These are phyloP conservation scores for Axea sp. DNA, from an alignment of 2,888 invertebrate genomes.

Conservation along the genomic window DNA sequence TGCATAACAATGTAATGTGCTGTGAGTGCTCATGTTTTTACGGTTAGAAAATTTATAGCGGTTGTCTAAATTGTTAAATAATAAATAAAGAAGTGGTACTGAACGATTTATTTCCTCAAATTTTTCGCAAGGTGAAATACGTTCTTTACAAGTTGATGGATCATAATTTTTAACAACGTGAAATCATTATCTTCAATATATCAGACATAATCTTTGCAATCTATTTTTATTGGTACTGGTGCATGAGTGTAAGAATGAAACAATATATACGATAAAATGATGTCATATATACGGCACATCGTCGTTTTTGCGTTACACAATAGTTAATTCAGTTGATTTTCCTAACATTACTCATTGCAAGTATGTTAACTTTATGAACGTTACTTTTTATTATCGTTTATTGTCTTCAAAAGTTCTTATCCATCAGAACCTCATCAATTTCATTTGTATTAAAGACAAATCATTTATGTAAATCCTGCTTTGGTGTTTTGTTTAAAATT, in stretches of 20 bases:
- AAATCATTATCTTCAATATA: constrained; percentile 26
- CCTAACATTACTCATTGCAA: no score
- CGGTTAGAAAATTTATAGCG: constrained; percentile 9
- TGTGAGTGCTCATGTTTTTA: not conserved
- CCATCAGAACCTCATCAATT: no score
- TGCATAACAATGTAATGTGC: constrained; percentile 1
- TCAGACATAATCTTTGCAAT: constrained; percentile 23
- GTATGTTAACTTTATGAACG: not conserved
- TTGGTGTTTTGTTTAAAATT: constrained; percentile 6
- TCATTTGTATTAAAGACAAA: constrained; percentile 23
- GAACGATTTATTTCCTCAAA: constrained; percentile 12
- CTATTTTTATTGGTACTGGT: constrained; percentile 32
- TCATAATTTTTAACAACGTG: constrained; percentile 29
- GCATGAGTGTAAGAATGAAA: constrained; percentile 19
- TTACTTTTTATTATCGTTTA: not conserved
- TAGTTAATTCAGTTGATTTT: constrained; percentile 11
- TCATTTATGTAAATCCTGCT: constrained; percentile 14
- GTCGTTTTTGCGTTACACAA: constrained; percentile 16
- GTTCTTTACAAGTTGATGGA: constrained; percentile 1
- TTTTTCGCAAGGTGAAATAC: not conserved
- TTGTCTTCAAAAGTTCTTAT: constrained; percentile 11
- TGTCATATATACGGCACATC: constrained; percentile 6
- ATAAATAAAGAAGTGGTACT: constrained; percentile 4
- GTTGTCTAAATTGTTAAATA: not conserved
- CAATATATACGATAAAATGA: constrained; percentile 19